Evolutionary conservation across 2,797 vertebrate species (phyloP), one percentile per base, ranked within the genome.

Genomic region (Acropternis orthonyx): DNA sequence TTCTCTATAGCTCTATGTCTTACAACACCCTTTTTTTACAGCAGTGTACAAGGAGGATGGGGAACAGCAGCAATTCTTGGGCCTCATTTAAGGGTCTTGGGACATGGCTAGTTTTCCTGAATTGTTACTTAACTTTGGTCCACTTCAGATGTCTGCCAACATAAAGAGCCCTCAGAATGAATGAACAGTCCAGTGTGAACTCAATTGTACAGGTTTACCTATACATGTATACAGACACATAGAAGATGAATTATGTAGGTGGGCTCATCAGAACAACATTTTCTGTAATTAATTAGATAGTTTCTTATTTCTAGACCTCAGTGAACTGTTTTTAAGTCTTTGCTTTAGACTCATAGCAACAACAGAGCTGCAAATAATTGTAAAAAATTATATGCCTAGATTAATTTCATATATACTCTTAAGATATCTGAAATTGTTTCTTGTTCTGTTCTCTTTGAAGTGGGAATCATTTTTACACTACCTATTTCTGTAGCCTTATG

Each of bases 61-160:
- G 23, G 18, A 77, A 44, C 21, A 77, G 27, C 39, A 86, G 17
- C 0, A 1, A 19, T 23, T 32, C 41, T 85, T 55, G 0, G 0
- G 30, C 14, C 37, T 68, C 41, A 22, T 46, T 71, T 27, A 65
- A 65, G 44, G 32, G 54, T 58, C 41, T 58, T 24, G 28, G 17
- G 10, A 43, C 28, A 22, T 16, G 37, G 30, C 20, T 44, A 61
- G 30, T 28, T 22, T 43, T 7, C 21, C 52, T 80, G 66, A 81
- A 56, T 19, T 9, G 5, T 43, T 72, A 44, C 10, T 37, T 74
- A 34, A 7, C 37, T 88, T 67, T 48, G 39, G 48, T 52, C n/a
- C 9, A 6, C 43, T 75, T 56, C 39, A 55, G 37, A 37, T 44
- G 7, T 13, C 28, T 37, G 15, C 46, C n/a, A 65, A 39, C 23